These are phyloP conservation scores for Salvator merianae DNA, from an alignment of 2,113 vertebrate species.

Conservation along the genomic window DNA sequence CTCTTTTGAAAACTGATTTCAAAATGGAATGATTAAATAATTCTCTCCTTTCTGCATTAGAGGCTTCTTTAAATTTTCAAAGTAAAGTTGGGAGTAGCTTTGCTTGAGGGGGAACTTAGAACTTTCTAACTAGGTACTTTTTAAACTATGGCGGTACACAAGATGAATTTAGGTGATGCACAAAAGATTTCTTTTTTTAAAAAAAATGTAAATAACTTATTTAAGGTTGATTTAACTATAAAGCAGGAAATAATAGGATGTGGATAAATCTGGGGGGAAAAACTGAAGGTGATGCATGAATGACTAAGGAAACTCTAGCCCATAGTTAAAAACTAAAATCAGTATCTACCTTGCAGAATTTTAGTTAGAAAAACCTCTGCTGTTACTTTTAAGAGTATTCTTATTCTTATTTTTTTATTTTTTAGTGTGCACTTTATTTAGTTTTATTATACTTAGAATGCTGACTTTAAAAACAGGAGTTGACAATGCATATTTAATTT, in stretches of 20 bases:
- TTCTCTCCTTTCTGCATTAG: conserved; percentile 14
- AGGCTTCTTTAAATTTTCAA: conserved; percentile 10
- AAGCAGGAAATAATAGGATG: no score
- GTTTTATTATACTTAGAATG: not conserved
- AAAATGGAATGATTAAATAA: conserved; percentile 23
- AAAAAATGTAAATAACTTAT: no score
- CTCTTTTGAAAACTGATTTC: conserved; percentile 30
- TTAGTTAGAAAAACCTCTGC: conserved; percentile 62
- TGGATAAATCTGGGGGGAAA: no score
- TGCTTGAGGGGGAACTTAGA: no score
- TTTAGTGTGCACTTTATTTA: not conserved
- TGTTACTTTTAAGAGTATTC: not conserved
- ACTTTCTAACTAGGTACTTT: no score
- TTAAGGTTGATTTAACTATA: no score
- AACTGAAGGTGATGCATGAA: no score
- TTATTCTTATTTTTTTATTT: not conserved
- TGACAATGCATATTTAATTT: conserved; percentile 67
- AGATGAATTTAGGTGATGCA: no score
- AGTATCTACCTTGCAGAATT: conserved; percentile 68
- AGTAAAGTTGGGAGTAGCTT: no score
- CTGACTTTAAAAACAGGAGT: not conserved
- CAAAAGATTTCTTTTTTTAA: no score
- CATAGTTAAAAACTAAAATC: conserved; percentile 53
- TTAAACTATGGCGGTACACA: no score
- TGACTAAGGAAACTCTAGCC: conserved; percentile 42